These are phyloP conservation scores for Melanerpes formicivorus DNA, from an alignment of 2,113 vertebrate genomes.

Conservation along the genomic window DNA sequence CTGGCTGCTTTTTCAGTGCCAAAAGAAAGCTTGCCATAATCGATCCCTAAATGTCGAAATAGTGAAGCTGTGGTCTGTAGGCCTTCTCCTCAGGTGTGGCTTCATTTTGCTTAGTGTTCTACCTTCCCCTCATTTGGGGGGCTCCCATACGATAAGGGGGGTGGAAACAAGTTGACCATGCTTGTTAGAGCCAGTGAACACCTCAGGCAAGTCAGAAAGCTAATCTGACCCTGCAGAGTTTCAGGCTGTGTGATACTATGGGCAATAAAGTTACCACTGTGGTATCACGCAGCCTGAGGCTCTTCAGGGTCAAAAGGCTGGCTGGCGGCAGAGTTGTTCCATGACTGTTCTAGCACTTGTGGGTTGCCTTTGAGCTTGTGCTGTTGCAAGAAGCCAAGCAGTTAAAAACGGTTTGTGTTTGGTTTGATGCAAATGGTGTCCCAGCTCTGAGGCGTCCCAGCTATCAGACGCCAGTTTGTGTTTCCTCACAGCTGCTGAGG, in stretches of 20 bases:
- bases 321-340: background rate
- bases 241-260: background rate
- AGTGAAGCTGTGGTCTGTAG: background rate
- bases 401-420: background rate
- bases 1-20: background rate
- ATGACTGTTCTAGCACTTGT: background rate
- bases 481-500: background rate
- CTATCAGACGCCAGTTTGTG: background rate
- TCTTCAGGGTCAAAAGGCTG: background rate
- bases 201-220: background rate
- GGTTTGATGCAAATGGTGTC: background rate
- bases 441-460: background rate
- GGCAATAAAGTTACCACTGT: background rate
- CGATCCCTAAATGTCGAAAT: background rate
- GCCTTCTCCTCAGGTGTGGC: background rate
- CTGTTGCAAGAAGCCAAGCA: background rate
- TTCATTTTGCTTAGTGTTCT: background rate
- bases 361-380: background rate
- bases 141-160: rapidly evolving
- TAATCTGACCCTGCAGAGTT: background rate
- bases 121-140: background rate
- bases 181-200: background rate
- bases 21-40: background rate
- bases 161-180: background rate
- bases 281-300: too few species aligned